These are phyloP conservation scores for Acanthococcus lagerstroemiae DNA, from an alignment of 2,888 invertebrate species.

Conservation along the genomic window DNA sequence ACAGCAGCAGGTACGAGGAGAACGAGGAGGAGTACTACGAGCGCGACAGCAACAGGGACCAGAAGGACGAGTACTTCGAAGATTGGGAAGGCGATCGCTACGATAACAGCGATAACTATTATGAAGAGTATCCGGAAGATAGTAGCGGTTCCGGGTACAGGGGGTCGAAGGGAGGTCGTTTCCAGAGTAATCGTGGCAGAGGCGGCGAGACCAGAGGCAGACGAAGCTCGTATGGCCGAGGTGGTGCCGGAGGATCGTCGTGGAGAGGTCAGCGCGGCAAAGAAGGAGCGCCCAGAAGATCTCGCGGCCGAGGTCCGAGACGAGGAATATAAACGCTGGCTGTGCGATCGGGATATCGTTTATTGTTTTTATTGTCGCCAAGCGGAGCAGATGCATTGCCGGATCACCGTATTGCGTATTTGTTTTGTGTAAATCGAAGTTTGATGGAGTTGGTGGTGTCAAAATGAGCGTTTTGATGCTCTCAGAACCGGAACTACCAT, in stretches of 20 bases:
- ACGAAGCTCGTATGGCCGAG: background rate
- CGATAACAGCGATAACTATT: conserved; percentile 4
- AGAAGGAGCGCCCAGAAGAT: conserved; percentile 3
- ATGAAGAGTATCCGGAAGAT: conserved; percentile 13
- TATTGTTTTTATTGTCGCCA: too few relatives aligned
- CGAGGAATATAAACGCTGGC: background rate
- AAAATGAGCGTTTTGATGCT: too few relatives aligned
- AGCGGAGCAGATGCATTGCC: too few relatives aligned
- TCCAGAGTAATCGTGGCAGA: background rate
- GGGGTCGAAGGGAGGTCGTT: background rate
- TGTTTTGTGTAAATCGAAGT: too few relatives aligned
- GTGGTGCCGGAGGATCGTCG: background rate
- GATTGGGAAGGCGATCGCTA: background rate
- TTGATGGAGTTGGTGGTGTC: too few relatives aligned
- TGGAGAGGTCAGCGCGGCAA: conserved; percentile 16
- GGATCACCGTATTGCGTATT: too few relatives aligned
- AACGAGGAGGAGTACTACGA: conserved; percentile 10
- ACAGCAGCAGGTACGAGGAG: background rate
- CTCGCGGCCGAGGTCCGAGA: conserved; percentile 12
- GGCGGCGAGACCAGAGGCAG: background rate
- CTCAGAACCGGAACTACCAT: too few relatives aligned
- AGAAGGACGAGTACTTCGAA: conserved; percentile 10
- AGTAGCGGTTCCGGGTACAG: background rate
- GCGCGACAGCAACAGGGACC: background rate
- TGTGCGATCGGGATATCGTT: too few relatives aligned